Base-by-base conservation (phyloP, 2,888 invertebrate genomes). In the Sthenelais limicola region DNA sequence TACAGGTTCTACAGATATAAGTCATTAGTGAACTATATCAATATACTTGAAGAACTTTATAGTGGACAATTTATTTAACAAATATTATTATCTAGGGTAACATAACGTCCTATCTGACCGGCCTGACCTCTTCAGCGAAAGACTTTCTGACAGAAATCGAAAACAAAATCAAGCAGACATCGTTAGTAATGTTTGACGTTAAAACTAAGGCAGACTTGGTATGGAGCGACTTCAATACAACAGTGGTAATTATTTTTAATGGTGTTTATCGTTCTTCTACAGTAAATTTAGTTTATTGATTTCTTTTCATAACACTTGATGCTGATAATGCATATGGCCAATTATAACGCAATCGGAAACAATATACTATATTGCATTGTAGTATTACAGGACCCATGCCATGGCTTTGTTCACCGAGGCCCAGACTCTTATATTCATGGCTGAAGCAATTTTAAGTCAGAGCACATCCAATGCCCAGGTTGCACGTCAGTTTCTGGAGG, bases 371-470 rank as follows among this genome's bases (percentile, higher is more conserved):
- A 9, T 18, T 43, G 43, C 26, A 7, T 71, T n/a, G 9, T 54
- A 72, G 72, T 32, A 72, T 32, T 47, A 72, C 68, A 38, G 28
- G 12, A 4, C 35, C 2, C 33, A 72, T 21, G 72, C 72, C 15
- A 68, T 68, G 43, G 35, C 51, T 28, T 32, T 68, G 38, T 68
- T 68, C 43, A 24, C 32, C 18, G 68, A 68, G 21, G 30, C 69
- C 4, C 48, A 58, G 30, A 69, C 35, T 12, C 49, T 58, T 4
- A 28, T 73, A 9, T n/a, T 12, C 33, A 26, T 73, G 69, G 30
- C 73, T 0, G 52, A 43, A 66, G n/a, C 43, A 24, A 48, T 52
- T 4, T 7, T 68, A 12, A 28, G 33, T 30, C 7, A 18, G 24
- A 35, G 52, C 38, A 33, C 12, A 1, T 35, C 33, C 38, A 24